A percentile compares a stretch with the other conserved stretches of the same genome.
These are phyloP conservation scores for Mixornis gularis DNA, from an alignment of 2,113 vertebrate species.

Conservation along the genomic window DNA sequence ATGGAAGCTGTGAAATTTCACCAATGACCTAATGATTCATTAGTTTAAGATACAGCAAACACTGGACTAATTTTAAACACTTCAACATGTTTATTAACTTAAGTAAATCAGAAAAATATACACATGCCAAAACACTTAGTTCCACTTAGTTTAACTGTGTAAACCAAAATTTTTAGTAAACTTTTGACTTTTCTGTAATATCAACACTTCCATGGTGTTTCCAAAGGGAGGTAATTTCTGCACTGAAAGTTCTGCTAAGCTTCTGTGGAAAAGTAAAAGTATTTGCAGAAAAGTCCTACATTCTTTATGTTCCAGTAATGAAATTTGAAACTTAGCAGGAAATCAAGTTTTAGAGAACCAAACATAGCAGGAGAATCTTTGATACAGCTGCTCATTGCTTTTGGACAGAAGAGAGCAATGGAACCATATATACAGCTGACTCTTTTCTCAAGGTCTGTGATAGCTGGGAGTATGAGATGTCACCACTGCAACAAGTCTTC, in stretches of 20 bases:
- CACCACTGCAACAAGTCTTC: neutral
- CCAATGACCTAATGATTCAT: neutral
- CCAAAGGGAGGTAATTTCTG: neutral
- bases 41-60: neutral
- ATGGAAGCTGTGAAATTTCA: neutral
- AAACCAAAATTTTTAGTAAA: neutral
- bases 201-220: neutral
- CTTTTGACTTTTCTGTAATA: neutral
- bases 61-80: neutral
- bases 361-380: neutral
- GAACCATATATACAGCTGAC: neutral
- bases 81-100: neutral
- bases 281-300: neutral
- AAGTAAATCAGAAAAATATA: neutral
- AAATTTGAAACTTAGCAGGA: neutral
- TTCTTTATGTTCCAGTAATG: neutral
- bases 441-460: neutral
- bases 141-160: neutral
- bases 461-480: neutral
- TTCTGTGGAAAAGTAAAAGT: neutral
- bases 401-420: neutral
- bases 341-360: neutral
- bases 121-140: neutral
- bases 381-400: neutral
- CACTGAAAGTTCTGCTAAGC: neutral